phyloP scores from a whole-genome alignment of 2,888 invertebrate species.

The Phlogophora meticulosa region DNA sequence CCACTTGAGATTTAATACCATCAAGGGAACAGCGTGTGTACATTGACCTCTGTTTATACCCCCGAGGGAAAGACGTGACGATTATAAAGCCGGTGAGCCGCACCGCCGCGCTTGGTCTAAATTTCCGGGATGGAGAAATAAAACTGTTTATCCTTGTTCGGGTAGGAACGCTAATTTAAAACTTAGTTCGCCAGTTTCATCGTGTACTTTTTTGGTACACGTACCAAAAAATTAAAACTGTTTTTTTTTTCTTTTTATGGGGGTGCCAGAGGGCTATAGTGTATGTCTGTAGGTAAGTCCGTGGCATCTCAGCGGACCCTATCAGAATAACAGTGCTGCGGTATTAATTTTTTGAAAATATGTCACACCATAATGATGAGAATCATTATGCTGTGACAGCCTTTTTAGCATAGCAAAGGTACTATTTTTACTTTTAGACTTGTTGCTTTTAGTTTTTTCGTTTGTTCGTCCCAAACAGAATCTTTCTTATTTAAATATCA shows the following conservation, averaged over 20 bases:
- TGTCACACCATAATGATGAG: too few species aligned
- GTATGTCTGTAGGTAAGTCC: too few species aligned
- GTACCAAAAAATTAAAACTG: background rate
- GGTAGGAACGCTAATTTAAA: slow-evolving; percentile 4
- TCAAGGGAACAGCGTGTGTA: background rate
- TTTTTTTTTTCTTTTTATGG: too few species aligned
- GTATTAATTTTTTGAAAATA: background rate
- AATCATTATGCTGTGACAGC: too few species aligned
- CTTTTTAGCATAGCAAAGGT: too few species aligned
- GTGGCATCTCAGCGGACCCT: too few species aligned
- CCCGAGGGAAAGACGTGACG: background rate
- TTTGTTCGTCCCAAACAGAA: too few species aligned
- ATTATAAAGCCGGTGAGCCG: background rate
- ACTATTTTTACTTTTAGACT: too few species aligned
- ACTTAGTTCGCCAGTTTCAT: background rate
- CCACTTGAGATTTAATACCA: background rate
- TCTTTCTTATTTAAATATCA: too few species aligned
- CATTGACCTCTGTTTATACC: background rate
- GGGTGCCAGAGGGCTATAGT: too few species aligned
- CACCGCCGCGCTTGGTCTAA: slow-evolving; percentile 7
- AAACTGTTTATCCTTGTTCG: background rate
- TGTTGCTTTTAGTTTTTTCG: too few species aligned
- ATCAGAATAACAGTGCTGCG: too few species aligned
- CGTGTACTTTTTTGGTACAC: background rate
- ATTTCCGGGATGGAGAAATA: slow-evolving; percentile 10